Conservation (phyloP, 2,113 vertebrate genomes). For the Salvelinus namaycush region DNA sequence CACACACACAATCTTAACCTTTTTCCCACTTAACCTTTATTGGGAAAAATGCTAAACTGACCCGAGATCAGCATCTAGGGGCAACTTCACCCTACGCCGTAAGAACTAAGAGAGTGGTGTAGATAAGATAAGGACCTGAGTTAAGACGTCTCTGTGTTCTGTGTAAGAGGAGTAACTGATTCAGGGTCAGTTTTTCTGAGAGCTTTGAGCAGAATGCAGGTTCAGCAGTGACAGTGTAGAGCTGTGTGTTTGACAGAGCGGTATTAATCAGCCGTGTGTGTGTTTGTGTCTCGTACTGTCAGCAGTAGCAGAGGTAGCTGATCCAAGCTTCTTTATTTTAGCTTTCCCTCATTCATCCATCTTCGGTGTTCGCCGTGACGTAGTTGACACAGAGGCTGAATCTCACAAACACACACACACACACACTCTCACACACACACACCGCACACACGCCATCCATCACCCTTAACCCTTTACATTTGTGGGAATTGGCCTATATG, state of each 20-base stretch:
- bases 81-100: background rate
- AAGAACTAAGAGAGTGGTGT: too few relatives aligned
- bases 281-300: slow-evolving; percentile 18
- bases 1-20: background rate
- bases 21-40: too few relatives aligned
- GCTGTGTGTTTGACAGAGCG: background rate
- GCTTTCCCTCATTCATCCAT: slow-evolving; percentile 38
- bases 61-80: background rate
- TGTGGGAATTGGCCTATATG: too few relatives aligned
- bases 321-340: slow-evolving; percentile 52
- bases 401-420: slow-evolving; percentile 5
- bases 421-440: background rate
- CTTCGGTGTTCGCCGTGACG: slow-evolving; percentile 20
- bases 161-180: background rate
- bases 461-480: too few relatives aligned
- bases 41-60: too few relatives aligned
- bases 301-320: slow-evolving; percentile 48
- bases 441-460: background rate
- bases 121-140: too few relatives aligned
- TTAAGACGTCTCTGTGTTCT: too few relatives aligned
- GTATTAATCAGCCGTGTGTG: slow-evolving; percentile 1
- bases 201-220: background rate
- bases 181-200: background rate
- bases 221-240: background rate
- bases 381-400: slow-evolving; percentile 12